Base-by-base conservation (phyloP, 2,113 vertebrate species). In the Vicugna pacos region DNA sequence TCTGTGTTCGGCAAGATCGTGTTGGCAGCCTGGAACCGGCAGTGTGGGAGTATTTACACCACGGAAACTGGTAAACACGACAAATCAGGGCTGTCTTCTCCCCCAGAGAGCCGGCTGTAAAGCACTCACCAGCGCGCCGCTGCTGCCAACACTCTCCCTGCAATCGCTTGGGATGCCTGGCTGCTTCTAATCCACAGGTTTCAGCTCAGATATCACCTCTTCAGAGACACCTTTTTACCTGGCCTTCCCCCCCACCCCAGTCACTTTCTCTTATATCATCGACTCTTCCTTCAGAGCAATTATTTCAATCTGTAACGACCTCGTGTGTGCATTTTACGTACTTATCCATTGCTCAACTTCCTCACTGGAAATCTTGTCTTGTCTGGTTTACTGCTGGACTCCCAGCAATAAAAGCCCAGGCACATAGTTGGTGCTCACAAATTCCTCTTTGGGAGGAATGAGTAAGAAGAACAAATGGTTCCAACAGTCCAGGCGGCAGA, bases 21-120 rank as follows among this genome's bases (percentile, higher is more conserved):
- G 17, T 50, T 70, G 92, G 72, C 72, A 94, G 88, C 64, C 82
- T 88, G 67, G 72, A 65, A 64, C 70, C 62, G 62, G 69, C 82
- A 82, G 1, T 15, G 30, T 65, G 82, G 89, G 82, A 87, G 52
- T 85, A 89, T 96, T 96, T 93, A 95, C 76, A 96, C 72, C 87
- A 76, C 38, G 87, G 70, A 91, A 67, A 95, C 81, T 80, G 84
- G 91, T 69, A 96, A 96, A 86, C 91, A 88, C 16, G 14, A 67
- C 32, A 60, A 92, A 75, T 50, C 56, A 42, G 79, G 82, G 35
- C 67, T 94, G 83, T 82, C 58, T 80, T 75, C 58, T 48, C 10
- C 87, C 94, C 54, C 24, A 52, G 65, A 89, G 82, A 96, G 32
- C 70, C 60, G 12, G 50, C 67, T 81, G 6, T 64, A 88, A 92